Evolutionary conservation across 2,888 invertebrate genomes (phyloP).

Genomic region (Rhaphigaster nebulosa): DNA sequence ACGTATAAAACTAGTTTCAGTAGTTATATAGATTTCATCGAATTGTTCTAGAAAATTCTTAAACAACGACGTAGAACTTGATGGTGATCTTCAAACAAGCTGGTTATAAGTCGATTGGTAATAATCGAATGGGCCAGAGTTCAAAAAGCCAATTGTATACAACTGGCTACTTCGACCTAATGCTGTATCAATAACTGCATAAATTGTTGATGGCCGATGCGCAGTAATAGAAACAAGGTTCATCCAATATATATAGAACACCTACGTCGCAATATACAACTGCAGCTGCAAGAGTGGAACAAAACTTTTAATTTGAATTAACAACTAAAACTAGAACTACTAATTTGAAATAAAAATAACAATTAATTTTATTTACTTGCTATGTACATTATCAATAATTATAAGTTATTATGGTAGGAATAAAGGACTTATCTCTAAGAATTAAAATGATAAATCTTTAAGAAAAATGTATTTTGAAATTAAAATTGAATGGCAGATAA

Average conservation of each 20-base stretch:
- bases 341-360: too few relatives aligned
- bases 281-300: too few relatives aligned
- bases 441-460: too few relatives aligned
- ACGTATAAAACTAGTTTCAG: not conserved
- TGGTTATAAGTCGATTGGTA: not conserved
- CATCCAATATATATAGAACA: not conserved
- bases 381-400: too few relatives aligned
- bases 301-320: not conserved
- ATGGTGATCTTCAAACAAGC: not conserved
- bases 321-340: not conserved
- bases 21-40: not conserved
- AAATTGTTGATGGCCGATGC: not conserved
- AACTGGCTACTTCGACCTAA: not conserved
- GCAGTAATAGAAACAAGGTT: not conserved
- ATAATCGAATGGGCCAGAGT: not conserved
- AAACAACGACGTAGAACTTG: not conserved
- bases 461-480: too few relatives aligned
- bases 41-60: not conserved
- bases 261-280: not conserved
- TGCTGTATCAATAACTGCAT: not conserved
- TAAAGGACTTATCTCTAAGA: too few relatives aligned
- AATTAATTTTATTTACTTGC: too few relatives aligned
- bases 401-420: too few relatives aligned
- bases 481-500: too few relatives aligned
- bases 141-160: slow-evolving; percentile 9